Conservation (phyloP, 2,888 invertebrate genomes). For the Drosophila robusta region DNA sequence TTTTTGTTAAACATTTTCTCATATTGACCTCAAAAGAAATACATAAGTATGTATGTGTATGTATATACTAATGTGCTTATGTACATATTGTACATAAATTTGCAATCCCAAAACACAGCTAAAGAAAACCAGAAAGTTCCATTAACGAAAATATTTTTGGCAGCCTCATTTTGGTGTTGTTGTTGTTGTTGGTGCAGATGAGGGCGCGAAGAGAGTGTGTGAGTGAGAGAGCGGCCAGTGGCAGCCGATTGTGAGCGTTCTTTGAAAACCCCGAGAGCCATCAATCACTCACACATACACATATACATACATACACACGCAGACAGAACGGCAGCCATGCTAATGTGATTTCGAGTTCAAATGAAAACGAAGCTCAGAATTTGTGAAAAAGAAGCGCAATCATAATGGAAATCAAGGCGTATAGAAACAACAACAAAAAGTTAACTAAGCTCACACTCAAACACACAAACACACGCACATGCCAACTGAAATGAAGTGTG, state of each 20-base stretch:
- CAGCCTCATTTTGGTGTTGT: slow-evolving; percentile 62
- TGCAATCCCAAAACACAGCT: slow-evolving; percentile 46
- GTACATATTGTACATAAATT: slow-evolving; percentile 39
- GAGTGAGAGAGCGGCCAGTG: slow-evolving; percentile 13
- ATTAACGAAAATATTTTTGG: slow-evolving; percentile 68
- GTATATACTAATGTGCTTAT: slow-evolving; percentile 7
- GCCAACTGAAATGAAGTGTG: slow-evolving; percentile 50
- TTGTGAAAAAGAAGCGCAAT: slow-evolving; percentile 62
- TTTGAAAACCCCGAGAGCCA: slow-evolving; percentile 61
- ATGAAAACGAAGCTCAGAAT: slow-evolving; percentile 61
- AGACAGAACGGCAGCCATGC: slow-evolving; percentile 32
- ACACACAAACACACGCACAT: slow-evolving; percentile 3
- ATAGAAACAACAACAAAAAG: slow-evolving; percentile 33
- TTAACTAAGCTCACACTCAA: slow-evolving; percentile 8
- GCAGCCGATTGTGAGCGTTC: slow-evolving; percentile 50
- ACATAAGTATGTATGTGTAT: slow-evolving; percentile 11
- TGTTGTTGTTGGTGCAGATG: slow-evolving; percentile 13
- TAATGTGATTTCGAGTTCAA: slow-evolving; percentile 59
- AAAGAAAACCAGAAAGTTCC: slow-evolving; percentile 68
- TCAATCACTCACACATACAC: slow-evolving; percentile 52
- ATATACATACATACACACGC: background rate
- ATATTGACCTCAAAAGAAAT: slow-evolving; percentile 54
- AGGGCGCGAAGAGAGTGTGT: slow-evolving; percentile 35
- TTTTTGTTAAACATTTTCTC: slow-evolving; percentile 52
- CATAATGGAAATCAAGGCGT: slow-evolving; percentile 61